phyloP scores from a whole-genome alignment of 2,113 vertebrate species.

The Pollimyrus isidori region DNA sequence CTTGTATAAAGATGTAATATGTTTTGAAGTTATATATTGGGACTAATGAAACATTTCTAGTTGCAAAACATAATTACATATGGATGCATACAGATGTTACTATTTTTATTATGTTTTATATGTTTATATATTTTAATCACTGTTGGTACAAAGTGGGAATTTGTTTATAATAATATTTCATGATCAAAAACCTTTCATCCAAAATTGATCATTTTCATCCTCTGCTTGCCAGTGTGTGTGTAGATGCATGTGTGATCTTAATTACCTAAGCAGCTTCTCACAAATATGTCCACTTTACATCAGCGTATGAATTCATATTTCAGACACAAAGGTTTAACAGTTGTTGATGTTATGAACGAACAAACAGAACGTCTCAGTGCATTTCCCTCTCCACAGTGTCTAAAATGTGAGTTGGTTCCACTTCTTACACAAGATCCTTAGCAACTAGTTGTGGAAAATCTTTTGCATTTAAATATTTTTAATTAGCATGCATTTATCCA shows the following conservation, averaged over 20 bases:
- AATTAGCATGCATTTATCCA: background rate
- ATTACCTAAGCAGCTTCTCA: conserved; percentile 32
- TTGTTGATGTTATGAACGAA: background rate
- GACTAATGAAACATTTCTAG: conserved; percentile 47
- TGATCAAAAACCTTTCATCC: conserved; percentile 65
- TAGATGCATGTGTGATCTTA: conserved; percentile 22
- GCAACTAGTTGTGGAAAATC: background rate
- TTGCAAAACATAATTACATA: conserved; percentile 43
- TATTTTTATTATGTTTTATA: conserved; percentile 55
- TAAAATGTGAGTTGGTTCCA: conserved; percentile 24
- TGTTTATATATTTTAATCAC: conserved; percentile 34
- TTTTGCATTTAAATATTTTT: background rate
- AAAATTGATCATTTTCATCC: conserved; percentile 39
- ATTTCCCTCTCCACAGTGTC: background rate
- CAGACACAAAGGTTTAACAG: background rate
- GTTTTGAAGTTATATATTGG: conserved; percentile 43
- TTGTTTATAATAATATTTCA: conserved; percentile 50
- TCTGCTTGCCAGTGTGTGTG: conserved; percentile 46
- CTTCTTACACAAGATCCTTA: conserved; percentile 29
- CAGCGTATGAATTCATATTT: background rate
- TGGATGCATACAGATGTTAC: conserved; percentile 33
- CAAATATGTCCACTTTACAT: conserved; percentile 18
- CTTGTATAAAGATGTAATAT: conserved; percentile 49
- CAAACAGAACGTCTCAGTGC: background rate
- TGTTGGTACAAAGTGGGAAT: conserved; percentile 44